Evolutionary conservation across 2,888 invertebrate genomes (phyloP).

Genomic region (Drosophila austrosaltans): DNA sequence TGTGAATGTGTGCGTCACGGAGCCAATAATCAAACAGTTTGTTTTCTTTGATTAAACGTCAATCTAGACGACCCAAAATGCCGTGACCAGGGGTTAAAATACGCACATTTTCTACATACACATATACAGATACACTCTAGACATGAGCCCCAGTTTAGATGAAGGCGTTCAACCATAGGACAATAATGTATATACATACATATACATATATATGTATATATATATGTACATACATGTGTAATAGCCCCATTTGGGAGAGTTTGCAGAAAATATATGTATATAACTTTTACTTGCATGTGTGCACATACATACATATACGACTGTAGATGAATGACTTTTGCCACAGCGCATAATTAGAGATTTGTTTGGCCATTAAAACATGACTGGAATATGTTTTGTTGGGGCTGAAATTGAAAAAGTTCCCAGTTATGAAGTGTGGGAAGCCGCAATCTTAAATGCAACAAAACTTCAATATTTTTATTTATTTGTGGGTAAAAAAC

Average conservation of each 20-base stretch:
- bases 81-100: conserved; percentile 15
- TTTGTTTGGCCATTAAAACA: conserved; percentile 31
- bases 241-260: conserved; percentile 9
- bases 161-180: conserved; percentile 15
- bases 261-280: conserved; percentile 2
- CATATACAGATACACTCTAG: not conserved
- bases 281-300: conserved; percentile 12
- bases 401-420: conserved; percentile 22
- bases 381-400: conserved; percentile 34
- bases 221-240: conserved; percentile 5
- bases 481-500: not conserved
- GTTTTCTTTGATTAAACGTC: conserved; percentile 42
- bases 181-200: not conserved
- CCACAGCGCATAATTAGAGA: conserved; percentile 29
- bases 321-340: conserved; percentile 27
- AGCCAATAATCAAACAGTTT: conserved; percentile 39
- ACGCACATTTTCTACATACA: conserved; percentile 6
- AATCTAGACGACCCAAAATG: conserved; percentile 28
- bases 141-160: not conserved
- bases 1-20: conserved; percentile 31
- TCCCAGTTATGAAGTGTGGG: conserved; percentile 19
- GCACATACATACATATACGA: not conserved
- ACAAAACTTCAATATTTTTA: not conserved
- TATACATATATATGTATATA: not conserved
- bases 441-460: not conserved